A percentile compares a stretch with the other conserved stretches of the same genome.
Evolutionary conservation across 1,140 invertebrate genomes (phyloP).

Genomic region (Aphelenchoides besseyi): DNA sequence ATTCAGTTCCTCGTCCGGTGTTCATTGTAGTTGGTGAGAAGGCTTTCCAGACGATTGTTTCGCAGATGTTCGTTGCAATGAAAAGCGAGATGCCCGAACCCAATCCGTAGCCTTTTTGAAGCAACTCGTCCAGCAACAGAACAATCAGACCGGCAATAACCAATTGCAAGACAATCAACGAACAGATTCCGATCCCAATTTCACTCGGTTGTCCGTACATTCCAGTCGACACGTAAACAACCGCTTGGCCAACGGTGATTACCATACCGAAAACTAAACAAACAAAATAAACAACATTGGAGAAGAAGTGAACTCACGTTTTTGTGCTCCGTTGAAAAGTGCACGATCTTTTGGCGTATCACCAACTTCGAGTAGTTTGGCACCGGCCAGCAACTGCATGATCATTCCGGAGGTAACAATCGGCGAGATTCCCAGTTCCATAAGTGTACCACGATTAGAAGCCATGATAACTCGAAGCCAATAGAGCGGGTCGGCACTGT

Average conservation of each 20-base stretch:
- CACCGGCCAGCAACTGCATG: slow-evolving; percentile 97
- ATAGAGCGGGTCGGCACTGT: slow-evolving; percentile 99
- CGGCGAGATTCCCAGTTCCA: slow-evolving; percentile 99
- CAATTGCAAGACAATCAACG: slow-evolving; percentile 92
- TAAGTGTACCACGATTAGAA: slow-evolving; percentile 92
- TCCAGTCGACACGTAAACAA: slow-evolving; percentile 99
- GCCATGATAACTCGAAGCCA: slow-evolving; percentile 99
- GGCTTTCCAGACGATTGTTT: slow-evolving; percentile 99
- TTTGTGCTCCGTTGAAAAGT: slow-evolving; percentile 98
- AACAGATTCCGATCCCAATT: slow-evolving; percentile 95
- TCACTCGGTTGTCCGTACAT: slow-evolving; percentile 99
- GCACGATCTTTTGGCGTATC: slow-evolving; percentile 99
- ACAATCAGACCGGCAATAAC: slow-evolving; percentile 98
- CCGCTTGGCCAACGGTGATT: slow-evolving; percentile 99
- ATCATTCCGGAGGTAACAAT: slow-evolving; percentile 99
- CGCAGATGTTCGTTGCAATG: slow-evolving; percentile 99
- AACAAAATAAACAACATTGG: neutral
- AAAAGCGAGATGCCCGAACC: slow-evolving; percentile 99
- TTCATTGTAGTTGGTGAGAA: slow-evolving; percentile 99
- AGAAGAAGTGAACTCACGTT: slow-evolving; percentile 71
- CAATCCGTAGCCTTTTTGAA: slow-evolving; percentile 80
- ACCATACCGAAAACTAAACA: slow-evolving; percentile 95
- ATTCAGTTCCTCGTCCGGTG: slow-evolving; percentile 88
- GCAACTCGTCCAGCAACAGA: slow-evolving; percentile 88
- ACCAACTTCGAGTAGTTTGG: slow-evolving; percentile 99